Evolutionary conservation across 2,113 vertebrate genomes (phyloP).

Genomic region (Channa argus): DNA sequence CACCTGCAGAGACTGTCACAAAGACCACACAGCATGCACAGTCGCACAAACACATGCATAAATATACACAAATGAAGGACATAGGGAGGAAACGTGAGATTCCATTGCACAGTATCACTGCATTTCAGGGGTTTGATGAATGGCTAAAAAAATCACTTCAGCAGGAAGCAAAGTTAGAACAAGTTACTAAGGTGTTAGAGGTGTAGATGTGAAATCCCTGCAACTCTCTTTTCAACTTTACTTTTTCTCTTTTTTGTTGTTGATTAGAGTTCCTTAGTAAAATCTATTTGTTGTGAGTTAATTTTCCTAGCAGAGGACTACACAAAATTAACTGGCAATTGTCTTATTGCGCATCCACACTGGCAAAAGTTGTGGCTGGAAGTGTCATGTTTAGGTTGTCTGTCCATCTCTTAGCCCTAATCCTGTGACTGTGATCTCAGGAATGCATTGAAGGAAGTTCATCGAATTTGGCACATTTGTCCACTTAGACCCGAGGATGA

Average conservation of each 20-base stretch:
- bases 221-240: too few relatives aligned
- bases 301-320: not conserved
- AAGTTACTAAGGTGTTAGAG: not conserved
- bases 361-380: too few relatives aligned
- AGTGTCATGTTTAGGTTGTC: too few relatives aligned
- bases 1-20: constrained; percentile 77
- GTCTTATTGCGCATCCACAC: not conserved
- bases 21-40: constrained; percentile 52
- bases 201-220: not conserved
- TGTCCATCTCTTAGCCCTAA: too few relatives aligned
- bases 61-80: constrained; percentile 34
- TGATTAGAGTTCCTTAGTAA: too few relatives aligned
- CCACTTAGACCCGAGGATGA: too few relatives aligned
- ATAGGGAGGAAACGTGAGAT: constrained; percentile 72
- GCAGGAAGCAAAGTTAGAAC: not conserved
- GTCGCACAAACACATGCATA: constrained; percentile 8
- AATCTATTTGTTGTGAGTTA: not conserved
- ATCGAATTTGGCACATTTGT: too few relatives aligned
- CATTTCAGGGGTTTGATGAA: constrained; percentile 31
- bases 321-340: not conserved
- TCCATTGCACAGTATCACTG: constrained; percentile 57
- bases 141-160: not conserved
- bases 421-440: too few relatives aligned
- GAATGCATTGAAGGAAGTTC: too few relatives aligned
- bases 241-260: too few relatives aligned